A percentile compares a stretch with the other conserved stretches of the same genome.
These are phyloP conservation scores for Palythoa grandiflora DNA, from an alignment of 92 coral and sea anemone genomes.

Conservation along the genomic window DNA sequence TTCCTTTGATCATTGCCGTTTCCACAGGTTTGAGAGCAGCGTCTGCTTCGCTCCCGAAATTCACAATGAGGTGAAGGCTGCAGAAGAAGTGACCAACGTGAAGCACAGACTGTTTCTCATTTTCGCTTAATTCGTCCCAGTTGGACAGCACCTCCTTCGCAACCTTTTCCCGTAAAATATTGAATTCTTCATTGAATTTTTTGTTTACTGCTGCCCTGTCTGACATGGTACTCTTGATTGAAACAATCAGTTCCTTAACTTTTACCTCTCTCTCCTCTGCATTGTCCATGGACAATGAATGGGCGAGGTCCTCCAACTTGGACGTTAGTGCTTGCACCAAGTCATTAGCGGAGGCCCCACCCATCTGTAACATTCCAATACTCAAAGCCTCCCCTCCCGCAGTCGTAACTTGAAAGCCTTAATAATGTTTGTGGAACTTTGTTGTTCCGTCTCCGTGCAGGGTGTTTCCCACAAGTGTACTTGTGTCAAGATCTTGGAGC, in stretches of 20 bases:
- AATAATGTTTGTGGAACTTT: neutral
- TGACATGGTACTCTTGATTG: slow-evolving; percentile 4
- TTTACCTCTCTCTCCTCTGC: slow-evolving; percentile 17
- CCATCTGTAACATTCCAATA: slow-evolving; percentile 25
- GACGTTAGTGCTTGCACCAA: slow-evolving; percentile 30
- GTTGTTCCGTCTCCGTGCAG: slow-evolving; percentile 6
- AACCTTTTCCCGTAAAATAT: neutral
- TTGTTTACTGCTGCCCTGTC: slow-evolving; percentile 3
- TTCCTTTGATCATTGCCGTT: neutral
- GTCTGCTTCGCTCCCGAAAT: neutral
- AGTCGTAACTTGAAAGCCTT: slow-evolving; percentile 10
- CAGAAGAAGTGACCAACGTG: slow-evolving; percentile 7
- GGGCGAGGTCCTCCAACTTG: slow-evolving; percentile 24
- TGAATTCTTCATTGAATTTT: neutral
- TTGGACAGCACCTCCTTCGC: neutral
- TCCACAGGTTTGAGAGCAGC: neutral
- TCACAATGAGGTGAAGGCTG: slow-evolving; percentile 7
- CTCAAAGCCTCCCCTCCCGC: slow-evolving; percentile 22
- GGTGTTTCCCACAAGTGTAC: slow-evolving; percentile 27
- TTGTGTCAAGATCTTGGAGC: slow-evolving; percentile 33
- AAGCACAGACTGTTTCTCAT: slow-evolving; percentile 2
- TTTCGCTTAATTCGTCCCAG: neutral
- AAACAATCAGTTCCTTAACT: slow-evolving; percentile 14
- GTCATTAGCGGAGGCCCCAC: slow-evolving; percentile 23
- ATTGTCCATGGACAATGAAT: slow-evolving; percentile 20